Evolutionary conservation across 2,888 invertebrate species (phyloP), one percentile per base, ranked within the genome.

Genomic region (Crepidodera aurea): DNA sequence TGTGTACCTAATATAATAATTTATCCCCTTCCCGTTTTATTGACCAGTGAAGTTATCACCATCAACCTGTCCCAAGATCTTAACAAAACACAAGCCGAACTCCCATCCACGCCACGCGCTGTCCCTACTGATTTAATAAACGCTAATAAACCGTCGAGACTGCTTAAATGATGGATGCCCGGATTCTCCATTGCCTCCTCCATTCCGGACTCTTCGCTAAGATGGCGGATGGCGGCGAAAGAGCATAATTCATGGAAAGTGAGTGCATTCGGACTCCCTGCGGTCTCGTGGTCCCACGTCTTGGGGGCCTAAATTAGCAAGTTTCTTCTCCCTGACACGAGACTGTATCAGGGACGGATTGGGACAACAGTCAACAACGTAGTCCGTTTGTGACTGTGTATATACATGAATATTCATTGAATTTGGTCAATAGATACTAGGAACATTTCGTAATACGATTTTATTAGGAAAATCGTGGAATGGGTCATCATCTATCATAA

Each of bases 241-340:
- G 50, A 62, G 65, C 66, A 71, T 72, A 74, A 74, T 67, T 73
- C 72, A 73, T 72, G 68, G 67, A 34, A 34, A 56, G 34, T 37
- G 56, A 68, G 71, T 68, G 67, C 68, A 70, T 70, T 69, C 65
- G 58, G 65, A 68, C 71, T 70, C 69, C 67, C 61, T 65, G 66
- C 69, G 66, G 53, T 51, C 51, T 55, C 50, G 61, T 27, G 60
- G 62, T 66, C 63, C 62, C 64, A 65, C 37, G 71, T 73, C 78
- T 74, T 77, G 44, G 44, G 77, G 73, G 78, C 69, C 71, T 75
- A 74, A 78, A 79, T 79, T 79, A 79, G 77, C 77, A 77, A 77
- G 74, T 77, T 77, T 72, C 72, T 68, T 67, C 71, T 55, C n/a
- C 22, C 32, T 10, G 18, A 40, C 50, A 55, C 32, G 55, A 10